Evolutionary conservation across 1,140 invertebrate species (phyloP), one percentile per base, ranked within the genome.

Genomic region (Idris sp.): DNA sequence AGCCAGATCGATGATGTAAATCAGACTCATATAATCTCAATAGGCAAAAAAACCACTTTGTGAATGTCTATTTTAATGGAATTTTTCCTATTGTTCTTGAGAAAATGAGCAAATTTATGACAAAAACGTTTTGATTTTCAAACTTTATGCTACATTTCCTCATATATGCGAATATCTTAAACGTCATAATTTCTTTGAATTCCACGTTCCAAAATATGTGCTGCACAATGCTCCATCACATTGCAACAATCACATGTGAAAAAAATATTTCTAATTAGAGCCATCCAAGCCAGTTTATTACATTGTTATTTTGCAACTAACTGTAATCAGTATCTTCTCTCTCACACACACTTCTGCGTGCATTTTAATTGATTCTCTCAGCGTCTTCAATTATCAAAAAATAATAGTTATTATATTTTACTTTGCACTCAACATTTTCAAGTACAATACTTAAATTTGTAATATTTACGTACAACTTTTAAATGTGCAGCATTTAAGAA

Each of bases 251-350:
- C 22, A 19, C 38, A 54, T 46, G 40, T 46, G 49, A 54, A 54
- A 54, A n/a, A 43, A 44, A 38, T 36, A 43, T 46, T 54, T 65
- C 18, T 46, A 65, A 65, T 65, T 54, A 65, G 40, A 54, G 35
- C 30, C 33, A 44, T 51, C 35, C 8, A 16, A 16, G 31, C 8
- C 13, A n/a, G 36, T 36, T 65, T 15, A 54, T 54, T 54, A 54
- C 49, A 54, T 65, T 53, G 46, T 56, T 67, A 13, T 51, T 41
- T 44, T 35, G 64, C 35, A 31, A 44, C 14, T 56, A 67, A 67
- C 62, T 49, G 62, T 56, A 67, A 2, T 11, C 26, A 19, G 1
- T 11, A n/a, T 8, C 2, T 33, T 53, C 61, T 65, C 38, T 56
- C 59, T 64, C 59, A 43, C n/a, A n/a, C 19, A 22, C 61, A 46